Evolutionary conservation across 2,113 vertebrate species (phyloP).

Genomic region (Eolophus roseicapilla): DNA sequence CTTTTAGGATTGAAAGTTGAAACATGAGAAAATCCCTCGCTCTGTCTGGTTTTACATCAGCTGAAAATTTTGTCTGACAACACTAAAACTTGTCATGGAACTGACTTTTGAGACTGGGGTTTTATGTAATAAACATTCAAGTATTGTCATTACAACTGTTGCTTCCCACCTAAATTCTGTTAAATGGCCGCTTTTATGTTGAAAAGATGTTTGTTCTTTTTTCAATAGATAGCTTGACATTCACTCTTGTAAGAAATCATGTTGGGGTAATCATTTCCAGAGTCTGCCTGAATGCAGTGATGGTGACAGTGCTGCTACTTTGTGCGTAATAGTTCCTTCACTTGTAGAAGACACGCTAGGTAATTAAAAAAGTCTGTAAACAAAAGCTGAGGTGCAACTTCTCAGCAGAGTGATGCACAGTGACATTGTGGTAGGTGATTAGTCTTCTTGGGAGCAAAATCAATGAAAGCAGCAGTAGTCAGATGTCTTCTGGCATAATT

Average conservation of each 20-base stretch:
- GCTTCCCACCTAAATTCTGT: neutral
- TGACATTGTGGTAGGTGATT: neutral
- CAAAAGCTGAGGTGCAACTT: slow-evolving; percentile 28
- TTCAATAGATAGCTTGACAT: neutral
- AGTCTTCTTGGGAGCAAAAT: slow-evolving; percentile 16
- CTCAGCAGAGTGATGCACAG: neutral
- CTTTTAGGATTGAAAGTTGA: neutral
- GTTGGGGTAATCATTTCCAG: neutral
- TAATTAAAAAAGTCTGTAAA: slow-evolving; percentile 36
- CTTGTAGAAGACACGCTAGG: neutral
- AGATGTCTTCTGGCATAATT: neutral
- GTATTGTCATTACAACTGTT: neutral
- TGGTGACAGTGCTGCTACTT: neutral
- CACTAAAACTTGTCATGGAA: neutral
- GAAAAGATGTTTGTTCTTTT: neutral
- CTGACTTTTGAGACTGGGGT: neutral
- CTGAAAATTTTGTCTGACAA: neutral
- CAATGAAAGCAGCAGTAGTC: slow-evolving; percentile 15
- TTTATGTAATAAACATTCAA: neutral
- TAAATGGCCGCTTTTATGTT: neutral
- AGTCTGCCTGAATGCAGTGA: neutral
- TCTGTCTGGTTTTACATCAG: neutral
- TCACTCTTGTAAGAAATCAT: neutral
- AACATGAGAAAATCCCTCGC: neutral
- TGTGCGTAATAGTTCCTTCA: neutral